Base-by-base conservation (phyloP, 2,113 vertebrate genomes). In the Macquaria ambigua region DNA sequence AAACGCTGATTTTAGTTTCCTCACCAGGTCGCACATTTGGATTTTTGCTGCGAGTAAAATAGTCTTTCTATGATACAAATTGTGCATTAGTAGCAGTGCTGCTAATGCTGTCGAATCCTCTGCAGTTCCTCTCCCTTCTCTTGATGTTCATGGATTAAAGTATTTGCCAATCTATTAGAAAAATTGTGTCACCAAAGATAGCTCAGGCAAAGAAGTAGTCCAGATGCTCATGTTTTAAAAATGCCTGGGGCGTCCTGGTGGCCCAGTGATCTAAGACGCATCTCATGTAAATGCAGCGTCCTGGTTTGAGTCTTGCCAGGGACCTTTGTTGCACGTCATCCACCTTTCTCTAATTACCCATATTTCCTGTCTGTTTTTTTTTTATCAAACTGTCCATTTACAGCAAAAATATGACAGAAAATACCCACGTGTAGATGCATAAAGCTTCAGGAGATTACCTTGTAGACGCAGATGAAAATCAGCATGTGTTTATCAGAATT, bases 161-260 rank as follows among this genome's bases (percentile, higher is more conserved):
- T 59, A 55, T 85, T 87, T 79, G 28, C 50, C 62, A 67, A 79
- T 87, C 77, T 88, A 71, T 59, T 86, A 83, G 53, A 73, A 85
- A 91, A 90, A 90, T 15, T 5, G 77, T 93, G 88, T 89, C 86
- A 83, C 85, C 84, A 81, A 91, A 91, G 81, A 90, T 90, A 84
- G 90, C 85, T 89, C 72, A 74, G 52, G 66, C 75, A 66, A 85
- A 87, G 73, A 91, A 87, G 81, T 87, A 89, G 87, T 83, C 72
- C 88, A 90, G 86, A 90, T 86, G 86, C 78, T 86, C 55, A 28
- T 90, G 62, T 86, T 88, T 83, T 76, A 84, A 89, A 87, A 87
- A 82, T 39, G 77, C 92, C 69, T 5, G 10, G n/a, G 85, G 81
- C 67, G 1, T 66, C 37, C 28, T 46, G 61, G 67, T 86, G 76